Evolutionary conservation across 2,888 invertebrate genomes (phyloP).

Genomic region (Odontothrips loti): DNA sequence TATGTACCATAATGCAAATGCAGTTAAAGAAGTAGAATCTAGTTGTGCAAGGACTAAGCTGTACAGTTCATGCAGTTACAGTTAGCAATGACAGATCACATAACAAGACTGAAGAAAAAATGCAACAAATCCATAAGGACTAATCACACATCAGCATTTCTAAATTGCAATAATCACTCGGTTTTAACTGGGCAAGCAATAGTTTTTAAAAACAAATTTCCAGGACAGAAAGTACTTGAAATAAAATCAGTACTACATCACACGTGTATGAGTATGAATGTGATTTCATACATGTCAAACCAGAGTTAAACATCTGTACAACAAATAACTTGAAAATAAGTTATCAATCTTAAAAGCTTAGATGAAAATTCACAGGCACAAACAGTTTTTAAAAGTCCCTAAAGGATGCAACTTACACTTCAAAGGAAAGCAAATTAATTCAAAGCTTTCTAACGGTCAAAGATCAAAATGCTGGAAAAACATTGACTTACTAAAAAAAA

Average conservation of each 20-base stretch:
- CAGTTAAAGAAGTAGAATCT: too few species aligned
- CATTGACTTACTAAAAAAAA: neutral
- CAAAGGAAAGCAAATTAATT: too few species aligned
- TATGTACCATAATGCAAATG: neutral
- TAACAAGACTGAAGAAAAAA: too few species aligned
- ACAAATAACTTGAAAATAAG: too few species aligned
- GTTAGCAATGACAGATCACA: too few species aligned
- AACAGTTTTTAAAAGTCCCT: neutral
- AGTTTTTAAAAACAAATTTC: neutral
- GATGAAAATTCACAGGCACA: neutral
- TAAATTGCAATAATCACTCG: neutral
- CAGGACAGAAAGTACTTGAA: neutral
- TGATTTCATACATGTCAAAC: neutral
- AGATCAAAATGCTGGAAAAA: too few species aligned
- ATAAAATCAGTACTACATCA: neutral
- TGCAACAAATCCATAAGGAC: neutral
- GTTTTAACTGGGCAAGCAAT: neutral
- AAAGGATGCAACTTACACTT: neutral
- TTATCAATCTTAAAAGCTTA: neutral
- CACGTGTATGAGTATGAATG: neutral
- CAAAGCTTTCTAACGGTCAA: too few species aligned
- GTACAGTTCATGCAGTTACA: too few species aligned
- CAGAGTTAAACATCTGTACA: neutral
- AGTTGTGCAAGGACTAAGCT: too few species aligned
- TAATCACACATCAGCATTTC: neutral